Evolutionary conservation across 2,888 invertebrate genomes (phyloP).

Genomic region (Hoplodrina ambigua): DNA sequence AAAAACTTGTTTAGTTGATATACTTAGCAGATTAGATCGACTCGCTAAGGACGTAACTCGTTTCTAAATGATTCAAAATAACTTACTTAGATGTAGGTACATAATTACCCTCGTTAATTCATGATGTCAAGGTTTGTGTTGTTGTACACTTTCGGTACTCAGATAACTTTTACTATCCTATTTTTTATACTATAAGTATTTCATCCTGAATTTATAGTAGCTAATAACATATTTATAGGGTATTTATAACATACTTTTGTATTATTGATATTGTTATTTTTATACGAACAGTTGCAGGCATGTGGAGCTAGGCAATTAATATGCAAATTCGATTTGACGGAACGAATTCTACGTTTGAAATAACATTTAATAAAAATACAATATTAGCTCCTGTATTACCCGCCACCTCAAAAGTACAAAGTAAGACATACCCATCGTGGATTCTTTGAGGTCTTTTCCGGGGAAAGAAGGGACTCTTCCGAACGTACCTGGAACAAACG

Average conservation of each 20-base stretch:
- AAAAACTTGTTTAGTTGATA: constrained; percentile 61
- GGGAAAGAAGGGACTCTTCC: constrained; percentile 86
- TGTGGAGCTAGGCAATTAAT: constrained; percentile 13
- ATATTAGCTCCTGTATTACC: constrained; percentile 57
- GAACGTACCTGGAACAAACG: constrained; percentile 86
- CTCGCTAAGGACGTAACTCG: constrained; percentile 35
- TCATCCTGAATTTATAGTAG: neutral
- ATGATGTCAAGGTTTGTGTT: constrained; percentile 18
- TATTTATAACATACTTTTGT: neutral
- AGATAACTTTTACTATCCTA: neutral
- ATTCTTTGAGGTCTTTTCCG: constrained; percentile 81
- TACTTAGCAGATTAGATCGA: constrained; percentile 45
- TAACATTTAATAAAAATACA: neutral
- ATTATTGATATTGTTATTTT: constrained; percentile 7
- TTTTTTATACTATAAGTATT: neutral
- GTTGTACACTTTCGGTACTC: neutral
- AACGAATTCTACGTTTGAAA: constrained; percentile 20
- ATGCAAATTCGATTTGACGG: constrained; percentile 19
- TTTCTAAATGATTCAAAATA: constrained; percentile 45
- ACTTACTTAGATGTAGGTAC: constrained; percentile 8
- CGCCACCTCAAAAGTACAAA: constrained; percentile 74
- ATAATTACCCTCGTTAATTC: constrained; percentile 17
- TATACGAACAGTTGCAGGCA: constrained; percentile 13
- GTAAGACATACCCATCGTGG: constrained; percentile 86
- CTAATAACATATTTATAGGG: neutral